These are phyloP conservation scores for Anseranas semipalmata DNA, from an alignment of 2,113 vertebrate genomes.

Conservation along the genomic window DNA sequence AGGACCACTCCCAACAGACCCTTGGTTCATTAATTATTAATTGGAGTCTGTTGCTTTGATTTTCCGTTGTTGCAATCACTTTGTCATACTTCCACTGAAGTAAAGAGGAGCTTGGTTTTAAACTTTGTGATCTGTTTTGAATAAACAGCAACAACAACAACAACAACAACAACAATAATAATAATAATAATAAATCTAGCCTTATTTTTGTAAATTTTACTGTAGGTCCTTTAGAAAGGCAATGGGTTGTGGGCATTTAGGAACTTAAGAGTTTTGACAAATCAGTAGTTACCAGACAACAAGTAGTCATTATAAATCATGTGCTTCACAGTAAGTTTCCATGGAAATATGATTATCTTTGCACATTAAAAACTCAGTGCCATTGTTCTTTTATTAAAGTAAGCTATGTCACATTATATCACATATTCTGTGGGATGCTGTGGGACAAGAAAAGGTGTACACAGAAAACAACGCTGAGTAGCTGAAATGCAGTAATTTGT, in stretches of 20 bases:
- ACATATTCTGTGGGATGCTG: not conserved
- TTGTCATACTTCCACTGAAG: not conserved
- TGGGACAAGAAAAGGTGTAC: not conserved
- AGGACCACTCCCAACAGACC: not conserved
- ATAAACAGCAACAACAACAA: no score
- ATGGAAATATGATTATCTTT: not conserved
- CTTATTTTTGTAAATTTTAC: not conserved
- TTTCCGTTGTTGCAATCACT: not conserved
- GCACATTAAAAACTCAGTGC: not conserved
- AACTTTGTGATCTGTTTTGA: not conserved
- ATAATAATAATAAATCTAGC: not conserved
- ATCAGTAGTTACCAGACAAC: not conserved
- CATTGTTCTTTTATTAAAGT: not conserved
- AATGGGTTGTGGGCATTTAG: not conserved
- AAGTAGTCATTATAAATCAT: not conserved
- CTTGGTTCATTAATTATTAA: not conserved
- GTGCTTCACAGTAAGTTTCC: not conserved
- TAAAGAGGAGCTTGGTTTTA: not conserved
- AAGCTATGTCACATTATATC: not conserved
- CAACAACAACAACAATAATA: no score
- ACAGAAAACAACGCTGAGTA: not conserved
- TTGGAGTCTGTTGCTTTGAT: not conserved
- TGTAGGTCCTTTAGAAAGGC: not conserved
- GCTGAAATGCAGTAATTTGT: not conserved
- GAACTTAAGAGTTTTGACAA: not conserved